Evolutionary conservation across 2,888 invertebrate species (phyloP).

Genomic region (Parapristionchus giblindavisi): DNA sequence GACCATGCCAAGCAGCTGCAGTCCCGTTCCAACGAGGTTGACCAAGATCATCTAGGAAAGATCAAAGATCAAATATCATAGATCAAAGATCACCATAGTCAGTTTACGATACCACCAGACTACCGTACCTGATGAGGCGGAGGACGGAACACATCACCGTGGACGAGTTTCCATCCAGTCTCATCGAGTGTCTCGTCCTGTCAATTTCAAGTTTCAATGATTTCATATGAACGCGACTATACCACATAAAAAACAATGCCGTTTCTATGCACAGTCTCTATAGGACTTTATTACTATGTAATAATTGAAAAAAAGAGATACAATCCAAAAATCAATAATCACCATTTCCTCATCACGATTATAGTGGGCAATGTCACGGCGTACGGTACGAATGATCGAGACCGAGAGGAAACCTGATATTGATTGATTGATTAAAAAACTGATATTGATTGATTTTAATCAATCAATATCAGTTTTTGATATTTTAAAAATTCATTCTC

Average conservation of each 20-base stretch:
- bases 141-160: constrained; percentile 96
- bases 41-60: constrained; percentile 84
- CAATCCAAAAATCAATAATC: constrained; percentile 21
- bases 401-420: constrained; percentile 89
- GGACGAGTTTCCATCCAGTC: constrained; percentile 98
- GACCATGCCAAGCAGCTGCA: constrained; percentile 94
- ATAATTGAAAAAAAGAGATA: background rate
- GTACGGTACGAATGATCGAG: constrained; percentile 93
- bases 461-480: too few relatives aligned
- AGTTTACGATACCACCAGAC: too few relatives aligned
- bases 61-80: background rate
- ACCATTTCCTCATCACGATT: constrained; percentile 73
- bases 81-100: constrained; percentile 39
- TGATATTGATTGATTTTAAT: background rate
- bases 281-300: too few relatives aligned
- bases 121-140: constrained; percentile 78
- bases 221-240: background rate
- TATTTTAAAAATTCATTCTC: too few relatives aligned
- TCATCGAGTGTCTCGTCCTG: constrained; percentile 96
- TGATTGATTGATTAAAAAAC: too few relatives aligned
- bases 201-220: background rate
- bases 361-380: constrained; percentile 93
- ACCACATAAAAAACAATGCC: background rate
- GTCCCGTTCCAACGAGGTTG: constrained; percentile 92
- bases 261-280: background rate